Evolutionary conservation across 1,140 invertebrate species (phyloP), one percentile per base, ranked within the genome.

Genomic region (Micrasema minimum): DNA sequence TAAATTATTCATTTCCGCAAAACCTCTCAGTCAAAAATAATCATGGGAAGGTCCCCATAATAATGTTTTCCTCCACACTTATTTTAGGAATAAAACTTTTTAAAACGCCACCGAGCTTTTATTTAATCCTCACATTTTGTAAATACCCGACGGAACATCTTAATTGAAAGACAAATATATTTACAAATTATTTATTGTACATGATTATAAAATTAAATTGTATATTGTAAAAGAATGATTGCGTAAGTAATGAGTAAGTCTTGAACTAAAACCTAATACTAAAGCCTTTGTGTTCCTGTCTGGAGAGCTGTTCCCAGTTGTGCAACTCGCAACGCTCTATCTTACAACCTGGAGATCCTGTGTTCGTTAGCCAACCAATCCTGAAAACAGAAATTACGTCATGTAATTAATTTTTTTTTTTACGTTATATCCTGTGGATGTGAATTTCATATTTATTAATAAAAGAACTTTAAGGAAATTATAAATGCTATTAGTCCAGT

Each of bases 291-390:
- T 93, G 95, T 66, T 93, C 92, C 70, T 89, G 87, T 76, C 88
- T 87, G n/a, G 89, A 86, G 18, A 95, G 84, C 76, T 90, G 92
- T 77, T 92, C 90, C 88, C 91, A 92, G 80, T 95, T 95, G 48
- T 87, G 87, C 22, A 96, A 85, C 72, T 95, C 92, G 77, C 92
- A 93, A 48, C 88, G 88, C 71, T 95, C 90, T 69, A 96, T 94
- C 81, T 92, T 87, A 77, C 91, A 90, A 53, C 92, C 93, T 0
- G 94, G 94, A 71, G 93, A 93, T 18, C 95, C 94, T 9, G 90
- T 91, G 31, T 88, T 91, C 11, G 90, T 90, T 46, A 96, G 80
- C 94, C 94, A 96, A 53, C 90, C 82, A 31, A 93, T 83, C 91
- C 94, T 96, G 80, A 82, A 86, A 81, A 57, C 69, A 46, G 4